A percentile compares a stretch with the other conserved stretches of the same genome.
Conservation (phyloP, 2,113 vertebrate species). For the Glaucomys volans region DNA sequence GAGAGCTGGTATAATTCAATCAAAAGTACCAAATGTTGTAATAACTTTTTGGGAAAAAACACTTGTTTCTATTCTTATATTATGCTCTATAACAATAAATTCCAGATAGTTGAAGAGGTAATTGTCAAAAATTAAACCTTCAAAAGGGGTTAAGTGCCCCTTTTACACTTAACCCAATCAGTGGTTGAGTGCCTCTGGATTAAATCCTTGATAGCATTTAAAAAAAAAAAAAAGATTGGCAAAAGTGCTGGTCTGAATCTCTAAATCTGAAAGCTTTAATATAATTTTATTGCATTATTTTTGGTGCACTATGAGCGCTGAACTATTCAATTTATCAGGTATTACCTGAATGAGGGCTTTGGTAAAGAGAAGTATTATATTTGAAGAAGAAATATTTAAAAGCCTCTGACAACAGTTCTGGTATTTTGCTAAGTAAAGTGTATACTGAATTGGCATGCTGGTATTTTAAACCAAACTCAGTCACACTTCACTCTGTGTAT, state of each 20-base stretch:
- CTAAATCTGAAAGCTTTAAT: not conserved
- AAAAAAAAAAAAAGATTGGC: not conserved
- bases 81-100: not conserved
- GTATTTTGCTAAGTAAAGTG: not conserved
- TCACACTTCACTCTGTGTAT: too few relatives aligned
- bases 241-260: not conserved
- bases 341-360: not conserved
- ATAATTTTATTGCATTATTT: not conserved
- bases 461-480: not conserved
- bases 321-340: constrained; percentile 11
- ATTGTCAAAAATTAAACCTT: constrained; percentile 34
- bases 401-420: not conserved
- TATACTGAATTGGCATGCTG: not conserved
- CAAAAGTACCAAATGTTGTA: not conserved
- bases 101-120: not conserved
- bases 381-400: not conserved
- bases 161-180: too few relatives aligned
- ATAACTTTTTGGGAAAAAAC: not conserved
- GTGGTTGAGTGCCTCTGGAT: too few relatives aligned
- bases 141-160: too few relatives aligned
- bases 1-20: not conserved
- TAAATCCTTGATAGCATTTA: too few relatives aligned
- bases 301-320: not conserved
- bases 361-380: not conserved
- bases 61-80: not conserved